phyloP scores from a whole-genome alignment of 2,113 vertebrate species.

The Heloderma charlesbogerti region DNA sequence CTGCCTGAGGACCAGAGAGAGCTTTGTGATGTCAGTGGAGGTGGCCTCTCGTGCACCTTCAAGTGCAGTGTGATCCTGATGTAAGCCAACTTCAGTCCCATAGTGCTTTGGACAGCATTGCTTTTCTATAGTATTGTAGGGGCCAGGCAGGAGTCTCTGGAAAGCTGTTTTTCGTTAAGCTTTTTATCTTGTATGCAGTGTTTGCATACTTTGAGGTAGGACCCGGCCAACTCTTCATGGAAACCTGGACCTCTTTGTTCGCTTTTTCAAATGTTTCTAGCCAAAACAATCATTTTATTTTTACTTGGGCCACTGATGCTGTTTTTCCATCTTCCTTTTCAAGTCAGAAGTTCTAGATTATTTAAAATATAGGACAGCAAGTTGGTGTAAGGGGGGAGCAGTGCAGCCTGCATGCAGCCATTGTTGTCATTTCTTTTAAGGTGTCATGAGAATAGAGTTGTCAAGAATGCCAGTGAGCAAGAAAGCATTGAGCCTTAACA shows the following conservation, averaged over 20 bases:
- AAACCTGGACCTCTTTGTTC: constrained; percentile 12
- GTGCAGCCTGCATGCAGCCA: not conserved
- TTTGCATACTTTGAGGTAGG: not conserved
- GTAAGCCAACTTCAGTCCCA: not conserved
- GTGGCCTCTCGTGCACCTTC: not conserved
- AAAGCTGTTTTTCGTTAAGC: not conserved
- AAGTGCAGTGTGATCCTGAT: too few species aligned
- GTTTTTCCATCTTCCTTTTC: not conserved
- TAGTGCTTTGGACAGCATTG: too few species aligned
- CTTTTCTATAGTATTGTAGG: not conserved
- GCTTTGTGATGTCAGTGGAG: not conserved
- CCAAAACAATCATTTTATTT: constrained; percentile 9
- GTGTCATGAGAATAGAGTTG: not conserved
- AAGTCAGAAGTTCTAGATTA: not conserved
- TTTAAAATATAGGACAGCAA: not conserved
- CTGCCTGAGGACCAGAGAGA: not conserved
- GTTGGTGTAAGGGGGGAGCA: not conserved
- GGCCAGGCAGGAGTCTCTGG: not conserved
- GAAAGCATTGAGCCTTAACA: rapidly evolving
- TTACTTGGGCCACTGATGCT: not conserved
- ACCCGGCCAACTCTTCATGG: not conserved
- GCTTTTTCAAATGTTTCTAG: not conserved
- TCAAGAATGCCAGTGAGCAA: not conserved
- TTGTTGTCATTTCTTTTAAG: not conserved
- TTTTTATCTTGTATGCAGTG: not conserved